These are phyloP conservation scores for Oasisia sp. DNA, from an alignment of 2,888 invertebrate genomes.

Conservation along the genomic window DNA sequence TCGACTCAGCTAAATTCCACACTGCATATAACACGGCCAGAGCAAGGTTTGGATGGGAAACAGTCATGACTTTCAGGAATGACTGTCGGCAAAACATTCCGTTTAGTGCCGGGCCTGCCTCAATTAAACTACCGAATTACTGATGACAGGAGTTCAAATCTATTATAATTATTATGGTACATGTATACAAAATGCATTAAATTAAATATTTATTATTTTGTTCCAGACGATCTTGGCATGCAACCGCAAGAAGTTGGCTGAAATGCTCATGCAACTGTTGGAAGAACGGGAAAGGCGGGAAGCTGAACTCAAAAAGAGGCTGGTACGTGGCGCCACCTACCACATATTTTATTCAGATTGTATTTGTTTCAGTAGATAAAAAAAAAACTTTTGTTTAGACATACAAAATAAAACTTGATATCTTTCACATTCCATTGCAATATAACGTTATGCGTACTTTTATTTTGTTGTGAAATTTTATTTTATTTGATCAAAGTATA, in stretches of 20 bases:
- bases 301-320: slow-evolving; percentile 55
- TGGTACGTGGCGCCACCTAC: slow-evolving; percentile 47
- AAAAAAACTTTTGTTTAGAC: neutral
- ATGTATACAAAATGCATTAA: too few relatives aligned
- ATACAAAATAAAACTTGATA: neutral
- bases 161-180: too few relatives aligned
- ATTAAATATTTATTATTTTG: slow-evolving; percentile 18
- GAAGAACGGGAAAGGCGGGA: slow-evolving; percentile 57
- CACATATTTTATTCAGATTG: neutral
- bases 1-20: too few relatives aligned
- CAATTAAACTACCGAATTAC: too few relatives aligned
- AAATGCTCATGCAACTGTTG: slow-evolving; percentile 58
- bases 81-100: too few relatives aligned
- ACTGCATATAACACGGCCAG: too few relatives aligned
- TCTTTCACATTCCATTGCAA: neutral
- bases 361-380: slow-evolving; percentile 3
- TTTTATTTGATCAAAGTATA: too few relatives aligned
- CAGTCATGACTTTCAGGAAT: too few relatives aligned
- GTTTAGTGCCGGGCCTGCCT: too few relatives aligned
- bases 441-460: neutral
- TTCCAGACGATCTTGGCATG: slow-evolving; percentile 52
- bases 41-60: too few relatives aligned
- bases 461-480: too few relatives aligned
- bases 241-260: slow-evolving; percentile 56
- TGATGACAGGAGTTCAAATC: too few relatives aligned